Percentiles rank a stretch among this genome's conserved stretches.
Conservation (phyloP, 2,888 invertebrate species). For the Lysandra bellargus region DNA sequence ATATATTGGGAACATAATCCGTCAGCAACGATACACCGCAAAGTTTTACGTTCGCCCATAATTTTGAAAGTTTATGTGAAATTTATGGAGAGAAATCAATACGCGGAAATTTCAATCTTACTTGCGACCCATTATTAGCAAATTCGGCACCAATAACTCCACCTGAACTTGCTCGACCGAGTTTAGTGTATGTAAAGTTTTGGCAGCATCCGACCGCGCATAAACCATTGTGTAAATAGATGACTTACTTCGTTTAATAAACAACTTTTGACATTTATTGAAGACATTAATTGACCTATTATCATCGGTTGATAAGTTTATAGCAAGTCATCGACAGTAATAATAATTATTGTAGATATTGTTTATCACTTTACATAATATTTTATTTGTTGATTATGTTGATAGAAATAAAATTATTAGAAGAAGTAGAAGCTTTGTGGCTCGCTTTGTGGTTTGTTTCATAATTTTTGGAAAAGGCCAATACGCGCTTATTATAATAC, state of each 20-base stretch:
- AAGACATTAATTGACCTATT: background rate
- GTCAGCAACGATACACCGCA: background rate
- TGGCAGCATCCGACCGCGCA: constrained; percentile 41
- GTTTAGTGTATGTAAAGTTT: constrained; percentile 39
- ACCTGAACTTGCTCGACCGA: constrained; percentile 27
- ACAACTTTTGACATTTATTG: constrained; percentile 20
- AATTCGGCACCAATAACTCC: constrained; percentile 30
- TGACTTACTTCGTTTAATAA: constrained; percentile 4
- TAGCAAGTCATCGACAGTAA: no score
- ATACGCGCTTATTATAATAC: no score
- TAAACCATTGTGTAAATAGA: constrained; percentile 39
- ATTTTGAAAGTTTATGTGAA: constrained; percentile 11
- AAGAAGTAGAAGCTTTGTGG: no score
- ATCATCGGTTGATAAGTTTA: background rate
- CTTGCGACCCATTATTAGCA: constrained; percentile 32
- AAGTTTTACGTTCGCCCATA: constrained; percentile 5
- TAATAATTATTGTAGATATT: no score
- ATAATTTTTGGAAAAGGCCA: no score
- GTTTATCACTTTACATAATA: no score
- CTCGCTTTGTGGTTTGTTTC: no score
- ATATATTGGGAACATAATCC: background rate
- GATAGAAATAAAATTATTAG: no score
- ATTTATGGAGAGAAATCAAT: constrained; percentile 27
- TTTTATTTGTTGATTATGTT: no score
- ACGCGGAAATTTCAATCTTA: constrained; percentile 16